phyloP scores from a whole-genome alignment of 2,113 vertebrate genomes.

The Anoura caudifer region DNA sequence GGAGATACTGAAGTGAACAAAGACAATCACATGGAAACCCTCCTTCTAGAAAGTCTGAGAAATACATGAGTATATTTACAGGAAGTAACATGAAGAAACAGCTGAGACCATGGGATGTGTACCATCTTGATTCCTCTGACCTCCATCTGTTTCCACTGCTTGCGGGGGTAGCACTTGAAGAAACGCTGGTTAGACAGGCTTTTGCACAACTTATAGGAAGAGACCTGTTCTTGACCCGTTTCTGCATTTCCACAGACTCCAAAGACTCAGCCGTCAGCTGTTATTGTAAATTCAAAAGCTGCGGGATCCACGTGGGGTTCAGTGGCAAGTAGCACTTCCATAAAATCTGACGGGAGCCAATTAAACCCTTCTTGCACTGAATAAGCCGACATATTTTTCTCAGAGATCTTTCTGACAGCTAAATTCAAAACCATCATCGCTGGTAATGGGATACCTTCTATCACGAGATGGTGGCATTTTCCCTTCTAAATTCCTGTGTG shows the following conservation, averaged over 20 bases:
- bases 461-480: background rate
- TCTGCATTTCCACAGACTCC: background rate
- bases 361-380: constrained; percentile 43
- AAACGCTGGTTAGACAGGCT: background rate
- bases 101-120: accelerated
- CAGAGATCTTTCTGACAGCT: constrained; percentile 50
- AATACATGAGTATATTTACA: background rate
- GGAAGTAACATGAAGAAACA: background rate
- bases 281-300: background rate
- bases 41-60: background rate
- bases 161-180: background rate
- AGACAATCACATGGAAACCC: accelerated
- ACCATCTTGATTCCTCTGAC: background rate
- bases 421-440: constrained; percentile 46
- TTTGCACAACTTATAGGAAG: background rate
- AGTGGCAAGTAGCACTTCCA: background rate
- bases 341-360: constrained; percentile 56
- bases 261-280: background rate
- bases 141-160: background rate
- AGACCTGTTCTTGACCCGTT: background rate
- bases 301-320: background rate
- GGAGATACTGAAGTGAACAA: background rate
- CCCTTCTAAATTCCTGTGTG: constrained; percentile 1
- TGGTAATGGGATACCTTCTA: constrained; percentile 14
- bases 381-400: background rate